These are phyloP conservation scores for Acropora yongei DNA, from an alignment of 64 coral and sea anemone species.

Conservation along the genomic window DNA sequence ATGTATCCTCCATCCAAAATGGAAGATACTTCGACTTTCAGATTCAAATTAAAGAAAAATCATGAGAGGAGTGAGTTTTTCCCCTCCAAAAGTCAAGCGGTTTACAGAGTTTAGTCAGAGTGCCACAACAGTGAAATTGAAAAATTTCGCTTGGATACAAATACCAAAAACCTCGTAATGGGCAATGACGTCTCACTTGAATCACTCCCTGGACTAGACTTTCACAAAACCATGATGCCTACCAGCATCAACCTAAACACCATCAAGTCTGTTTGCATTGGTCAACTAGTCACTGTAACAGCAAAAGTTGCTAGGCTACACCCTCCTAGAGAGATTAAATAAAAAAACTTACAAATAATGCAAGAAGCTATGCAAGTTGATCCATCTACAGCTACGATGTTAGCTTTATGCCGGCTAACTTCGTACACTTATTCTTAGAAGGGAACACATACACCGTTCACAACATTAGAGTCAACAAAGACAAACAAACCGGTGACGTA, in stretches of 20 bases:
- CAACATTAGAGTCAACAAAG: slow-evolving; percentile 46
- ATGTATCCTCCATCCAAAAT: not conserved
- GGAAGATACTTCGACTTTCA: slow-evolving; percentile 29
- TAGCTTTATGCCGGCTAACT: slow-evolving; percentile 26
- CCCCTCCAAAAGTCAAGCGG: slow-evolving; percentile 8
- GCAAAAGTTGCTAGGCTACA: slow-evolving; percentile 3
- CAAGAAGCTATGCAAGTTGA: slow-evolving; percentile 5
- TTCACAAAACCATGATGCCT: not conserved
- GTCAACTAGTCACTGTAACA: slow-evolving; percentile 40
- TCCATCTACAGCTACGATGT: slow-evolving; percentile 19
- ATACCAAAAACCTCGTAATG: slow-evolving; percentile 17
- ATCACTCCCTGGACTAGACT: not conserved
- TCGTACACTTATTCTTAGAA: slow-evolving; percentile 2
- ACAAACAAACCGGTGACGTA: slow-evolving; percentile 2
- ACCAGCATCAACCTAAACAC: not conserved
- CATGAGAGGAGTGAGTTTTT: slow-evolving; percentile 58
- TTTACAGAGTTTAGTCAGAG: not conserved
- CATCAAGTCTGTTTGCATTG: not conserved
- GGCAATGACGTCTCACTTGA: slow-evolving; percentile 5
- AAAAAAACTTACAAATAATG: slow-evolving; percentile 5
- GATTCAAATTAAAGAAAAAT: slow-evolving; percentile 9
- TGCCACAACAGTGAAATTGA: not conserved
- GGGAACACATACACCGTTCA: slow-evolving; percentile 38
- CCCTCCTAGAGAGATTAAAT: not conserved
- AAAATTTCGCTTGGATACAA: not conserved